A percentile compares a stretch with the other conserved stretches of the same genome.
These are phyloP conservation scores for Rhea americana DNA, from an alignment of 2,113 vertebrate genomes.

Conservation along the genomic window DNA sequence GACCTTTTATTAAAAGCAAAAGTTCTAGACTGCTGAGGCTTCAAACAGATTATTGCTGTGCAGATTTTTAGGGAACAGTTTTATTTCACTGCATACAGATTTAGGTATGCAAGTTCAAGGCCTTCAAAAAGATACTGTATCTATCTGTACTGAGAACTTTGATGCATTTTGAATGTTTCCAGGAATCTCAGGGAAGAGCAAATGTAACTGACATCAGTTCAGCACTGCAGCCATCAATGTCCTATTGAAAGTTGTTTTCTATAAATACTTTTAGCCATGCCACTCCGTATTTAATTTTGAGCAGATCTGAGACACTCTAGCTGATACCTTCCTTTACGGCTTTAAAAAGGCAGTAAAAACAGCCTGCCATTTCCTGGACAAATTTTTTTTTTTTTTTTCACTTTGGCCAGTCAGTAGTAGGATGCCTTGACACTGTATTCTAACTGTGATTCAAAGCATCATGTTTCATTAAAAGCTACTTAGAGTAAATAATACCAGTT, in stretches of 20 bases:
- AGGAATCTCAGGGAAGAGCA: not conserved
- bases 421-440: not conserved
- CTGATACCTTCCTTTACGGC: not conserved
- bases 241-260: not conserved
- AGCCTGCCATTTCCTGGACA: not conserved
- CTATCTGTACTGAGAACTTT: not conserved
- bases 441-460: not conserved
- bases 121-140: not conserved
- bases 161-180: not conserved
- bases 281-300: not conserved
- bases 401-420: not conserved
- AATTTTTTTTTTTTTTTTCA: too few relatives aligned
- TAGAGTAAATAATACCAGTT: not conserved
- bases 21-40: not conserved
- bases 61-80: not conserved
- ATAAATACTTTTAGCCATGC: not conserved
- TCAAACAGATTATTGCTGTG: not conserved
- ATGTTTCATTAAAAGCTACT: not conserved
- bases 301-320: not conserved
- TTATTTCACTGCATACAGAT: not conserved
- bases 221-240: not conserved
- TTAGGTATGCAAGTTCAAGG: not conserved
- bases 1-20: not conserved
- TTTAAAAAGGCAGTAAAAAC: not conserved
- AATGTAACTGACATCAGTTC: not conserved